Evolutionary conservation across 1,140 invertebrate species (phyloP).

Genomic region (Reticulitermes speratus): DNA sequence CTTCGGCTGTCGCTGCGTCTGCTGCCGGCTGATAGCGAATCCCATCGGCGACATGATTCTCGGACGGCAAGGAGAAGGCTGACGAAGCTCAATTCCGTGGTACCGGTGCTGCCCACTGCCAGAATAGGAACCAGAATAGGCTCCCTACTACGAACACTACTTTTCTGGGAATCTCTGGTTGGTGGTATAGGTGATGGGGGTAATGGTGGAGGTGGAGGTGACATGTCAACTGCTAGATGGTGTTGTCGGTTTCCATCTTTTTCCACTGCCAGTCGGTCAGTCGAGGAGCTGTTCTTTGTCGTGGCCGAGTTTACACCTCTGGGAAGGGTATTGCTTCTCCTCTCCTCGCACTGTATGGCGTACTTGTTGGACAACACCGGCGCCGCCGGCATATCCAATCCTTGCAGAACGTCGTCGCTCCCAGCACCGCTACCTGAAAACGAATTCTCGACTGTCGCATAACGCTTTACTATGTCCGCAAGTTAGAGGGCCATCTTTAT

Average conservation of each 20-base stretch:
- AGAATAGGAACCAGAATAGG: constrained; percentile 11
- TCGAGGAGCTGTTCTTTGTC: not conserved
- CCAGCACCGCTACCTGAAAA: not conserved
- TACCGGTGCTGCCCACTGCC: constrained; percentile 39
- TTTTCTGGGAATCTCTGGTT: constrained; percentile 40
- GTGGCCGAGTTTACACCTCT: not conserved
- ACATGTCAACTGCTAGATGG: constrained; percentile 22
- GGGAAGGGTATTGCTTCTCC: not conserved
- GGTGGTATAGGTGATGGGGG: constrained; percentile 21
- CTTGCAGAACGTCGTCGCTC: not conserved
- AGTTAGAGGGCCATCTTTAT: too few species aligned
- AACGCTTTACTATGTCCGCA: too few species aligned
- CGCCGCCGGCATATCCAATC: constrained; percentile 34
- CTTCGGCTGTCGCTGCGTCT: constrained; percentile 20
- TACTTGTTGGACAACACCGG: constrained; percentile 72
- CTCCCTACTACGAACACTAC: constrained; percentile 32
- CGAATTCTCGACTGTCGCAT: too few species aligned
- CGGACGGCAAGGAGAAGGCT: constrained; percentile 50
- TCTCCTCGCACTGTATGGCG: constrained; percentile 58
- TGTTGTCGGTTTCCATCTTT: not conserved
- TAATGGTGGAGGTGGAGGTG: not conserved
- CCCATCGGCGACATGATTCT: constrained; percentile 69
- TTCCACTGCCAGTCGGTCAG: not conserved
- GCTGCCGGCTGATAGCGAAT: constrained; percentile 59
- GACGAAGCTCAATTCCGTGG: constrained; percentile 41